Conservation (phyloP, 2,113 vertebrate genomes). For the Heterochromis multidens region DNA sequence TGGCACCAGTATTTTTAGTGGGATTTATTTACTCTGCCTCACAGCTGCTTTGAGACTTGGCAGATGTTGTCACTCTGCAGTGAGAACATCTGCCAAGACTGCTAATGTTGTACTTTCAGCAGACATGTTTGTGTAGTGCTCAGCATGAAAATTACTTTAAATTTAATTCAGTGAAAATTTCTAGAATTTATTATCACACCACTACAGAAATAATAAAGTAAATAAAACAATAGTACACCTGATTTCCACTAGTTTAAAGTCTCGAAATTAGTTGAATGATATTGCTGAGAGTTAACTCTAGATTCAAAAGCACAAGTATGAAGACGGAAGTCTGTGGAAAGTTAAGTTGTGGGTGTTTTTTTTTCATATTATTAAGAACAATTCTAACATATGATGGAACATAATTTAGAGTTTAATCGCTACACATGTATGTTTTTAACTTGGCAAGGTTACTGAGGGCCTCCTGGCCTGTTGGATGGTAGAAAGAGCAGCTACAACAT, state of each 20-base stretch:
- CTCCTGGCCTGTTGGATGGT: not conserved
- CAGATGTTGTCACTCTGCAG: not conserved
- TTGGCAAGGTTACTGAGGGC: not conserved
- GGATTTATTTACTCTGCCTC: not conserved
- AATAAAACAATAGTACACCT: not conserved
- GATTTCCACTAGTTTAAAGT: not conserved
- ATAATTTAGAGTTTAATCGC: not conserved
- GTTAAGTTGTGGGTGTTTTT: not conserved
- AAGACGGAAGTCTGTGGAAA: not conserved
- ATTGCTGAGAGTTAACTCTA: not conserved
- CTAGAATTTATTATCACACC: not conserved
- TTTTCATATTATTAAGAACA: not conserved
- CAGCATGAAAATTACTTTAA: not conserved
- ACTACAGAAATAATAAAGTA: not conserved
- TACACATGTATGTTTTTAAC: accelerated
- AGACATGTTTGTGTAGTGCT: not conserved
- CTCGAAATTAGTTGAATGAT: not conserved
- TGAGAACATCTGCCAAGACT: not conserved
- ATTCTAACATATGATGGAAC: not conserved
- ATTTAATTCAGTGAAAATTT: not conserved
- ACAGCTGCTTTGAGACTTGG: not conserved
- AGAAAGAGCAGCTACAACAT: not conserved
- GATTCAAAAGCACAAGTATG: not conserved
- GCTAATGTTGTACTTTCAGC: not conserved
- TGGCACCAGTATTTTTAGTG: not conserved